Conservation (phyloP, 1,140 invertebrate species). For the Drosophila varians region DNA sequence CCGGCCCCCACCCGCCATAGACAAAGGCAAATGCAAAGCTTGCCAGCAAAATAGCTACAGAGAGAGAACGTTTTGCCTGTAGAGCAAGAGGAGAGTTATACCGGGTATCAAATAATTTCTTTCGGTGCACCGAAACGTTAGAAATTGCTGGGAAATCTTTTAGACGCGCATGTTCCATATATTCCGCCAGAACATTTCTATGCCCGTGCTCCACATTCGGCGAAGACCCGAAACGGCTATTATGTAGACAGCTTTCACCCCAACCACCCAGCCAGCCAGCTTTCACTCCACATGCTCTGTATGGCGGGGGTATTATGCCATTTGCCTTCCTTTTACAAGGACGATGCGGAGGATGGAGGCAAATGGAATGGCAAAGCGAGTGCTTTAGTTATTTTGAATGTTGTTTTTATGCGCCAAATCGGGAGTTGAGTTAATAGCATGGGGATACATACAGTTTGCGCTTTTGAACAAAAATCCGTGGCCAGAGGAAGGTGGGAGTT, state of each 20-base stretch:
- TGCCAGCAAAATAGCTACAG: not conserved
- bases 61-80: not conserved
- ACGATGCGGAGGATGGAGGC: not conserved
- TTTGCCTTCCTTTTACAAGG: conserved; percentile 9
- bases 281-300: conserved; percentile 8
- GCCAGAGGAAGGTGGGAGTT: not conserved
- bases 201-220: conserved; percentile 36
- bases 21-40: conserved; percentile 25
- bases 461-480: conserved; percentile 4
- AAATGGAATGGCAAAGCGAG: conserved; percentile 22
- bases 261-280: not conserved
- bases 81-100: not conserved
- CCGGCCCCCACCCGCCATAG: conserved; percentile 5
- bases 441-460: conserved; percentile 25
- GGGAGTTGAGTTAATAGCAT: conserved; percentile 49
- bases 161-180: conserved; percentile 44
- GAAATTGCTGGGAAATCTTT: conserved; percentile 40
- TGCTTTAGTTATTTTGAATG: conserved; percentile 54
- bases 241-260: conserved; percentile 17
- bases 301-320: conserved; percentile 26
- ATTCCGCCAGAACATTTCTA: conserved; percentile 26
- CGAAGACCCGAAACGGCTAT: conserved; percentile 41
- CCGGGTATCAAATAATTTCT: not conserved
- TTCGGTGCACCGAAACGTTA: not conserved
- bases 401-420: conserved; percentile 47